Evolutionary conservation across 2,888 invertebrate genomes (phyloP).

Genomic region (Drosophila meridiana): DNA sequence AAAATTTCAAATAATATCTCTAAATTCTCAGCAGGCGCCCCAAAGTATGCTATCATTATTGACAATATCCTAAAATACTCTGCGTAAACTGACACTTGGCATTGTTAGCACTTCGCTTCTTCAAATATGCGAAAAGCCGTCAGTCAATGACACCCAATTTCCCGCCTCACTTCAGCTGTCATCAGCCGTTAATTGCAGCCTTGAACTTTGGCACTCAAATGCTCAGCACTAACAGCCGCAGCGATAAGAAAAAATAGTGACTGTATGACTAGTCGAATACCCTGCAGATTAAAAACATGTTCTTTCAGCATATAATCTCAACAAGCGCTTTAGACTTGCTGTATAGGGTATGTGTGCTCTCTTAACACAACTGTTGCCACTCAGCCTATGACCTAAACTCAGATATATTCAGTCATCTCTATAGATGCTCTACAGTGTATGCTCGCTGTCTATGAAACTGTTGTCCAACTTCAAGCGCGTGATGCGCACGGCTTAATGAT

Average conservation of each 20-base stretch:
- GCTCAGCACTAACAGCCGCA: not conserved
- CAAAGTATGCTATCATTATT: not conserved
- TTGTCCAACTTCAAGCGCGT: slow-evolving; percentile 32
- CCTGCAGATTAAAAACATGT: not conserved
- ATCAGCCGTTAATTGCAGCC: slow-evolving; percentile 51
- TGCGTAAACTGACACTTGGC: not conserved
- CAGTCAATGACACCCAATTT: slow-evolving; percentile 33
- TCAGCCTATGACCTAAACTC: too few species aligned
- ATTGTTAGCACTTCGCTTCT: not conserved
- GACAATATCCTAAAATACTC: not conserved
- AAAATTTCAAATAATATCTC: not conserved
- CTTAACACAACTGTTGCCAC: not conserved
- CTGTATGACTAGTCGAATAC: not conserved
- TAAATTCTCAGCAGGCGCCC: not conserved
- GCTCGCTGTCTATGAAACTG: slow-evolving; percentile 1
- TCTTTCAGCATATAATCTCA: not conserved
- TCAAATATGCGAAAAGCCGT: slow-evolving; percentile 7
- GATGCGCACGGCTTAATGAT: not conserved
- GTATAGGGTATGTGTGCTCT: not conserved
- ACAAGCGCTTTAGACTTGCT: not conserved
- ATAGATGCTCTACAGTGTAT: not conserved
- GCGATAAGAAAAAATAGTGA: not conserved
- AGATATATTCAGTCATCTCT: not conserved
- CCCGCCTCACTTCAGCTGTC: slow-evolving; percentile 25
- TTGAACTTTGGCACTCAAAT: slow-evolving; percentile 50